These are phyloP conservation scores for Hipposideros larvatus DNA, from an alignment of 2,797 vertebrate species.

Conservation along the genomic window DNA sequence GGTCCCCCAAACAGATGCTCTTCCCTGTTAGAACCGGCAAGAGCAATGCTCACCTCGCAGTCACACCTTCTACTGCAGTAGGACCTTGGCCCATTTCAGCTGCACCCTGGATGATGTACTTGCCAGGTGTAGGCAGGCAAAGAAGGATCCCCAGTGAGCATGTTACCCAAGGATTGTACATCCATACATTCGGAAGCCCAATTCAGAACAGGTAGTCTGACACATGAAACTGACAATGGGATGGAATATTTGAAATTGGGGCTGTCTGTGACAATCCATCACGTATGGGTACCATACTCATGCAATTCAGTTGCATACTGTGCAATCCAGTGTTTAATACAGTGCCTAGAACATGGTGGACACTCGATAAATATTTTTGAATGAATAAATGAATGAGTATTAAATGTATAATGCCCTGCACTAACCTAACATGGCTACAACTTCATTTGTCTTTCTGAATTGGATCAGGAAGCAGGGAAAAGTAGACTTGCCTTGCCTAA, in stretches of 20 bases:
- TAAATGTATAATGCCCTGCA: background rate
- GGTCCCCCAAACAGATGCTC: background rate
- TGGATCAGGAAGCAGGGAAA: slow-evolving; percentile 1
- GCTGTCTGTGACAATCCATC: background rate
- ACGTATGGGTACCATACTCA: background rate
- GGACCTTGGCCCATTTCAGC: background rate
- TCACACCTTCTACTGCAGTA: background rate
- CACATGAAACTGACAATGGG: background rate
- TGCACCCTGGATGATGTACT: background rate
- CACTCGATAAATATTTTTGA: background rate
- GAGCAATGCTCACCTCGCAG: background rate
- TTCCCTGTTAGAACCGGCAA: background rate
- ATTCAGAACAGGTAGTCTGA: background rate
- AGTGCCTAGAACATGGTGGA: background rate
- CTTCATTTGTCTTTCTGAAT: slow-evolving; percentile 21
- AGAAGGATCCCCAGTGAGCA: background rate
- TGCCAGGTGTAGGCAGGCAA: background rate
- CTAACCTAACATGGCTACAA: background rate
- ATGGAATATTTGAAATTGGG: background rate
- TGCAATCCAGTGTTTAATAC: background rate
- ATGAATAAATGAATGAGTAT: background rate
- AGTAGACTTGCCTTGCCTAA: background rate
- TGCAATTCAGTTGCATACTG: fast-evolving
- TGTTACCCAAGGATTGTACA: background rate
- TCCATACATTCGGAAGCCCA: background rate